Conservation (phyloP, 2,113 vertebrate species). For the Ceyx cyanopectus region DNA sequence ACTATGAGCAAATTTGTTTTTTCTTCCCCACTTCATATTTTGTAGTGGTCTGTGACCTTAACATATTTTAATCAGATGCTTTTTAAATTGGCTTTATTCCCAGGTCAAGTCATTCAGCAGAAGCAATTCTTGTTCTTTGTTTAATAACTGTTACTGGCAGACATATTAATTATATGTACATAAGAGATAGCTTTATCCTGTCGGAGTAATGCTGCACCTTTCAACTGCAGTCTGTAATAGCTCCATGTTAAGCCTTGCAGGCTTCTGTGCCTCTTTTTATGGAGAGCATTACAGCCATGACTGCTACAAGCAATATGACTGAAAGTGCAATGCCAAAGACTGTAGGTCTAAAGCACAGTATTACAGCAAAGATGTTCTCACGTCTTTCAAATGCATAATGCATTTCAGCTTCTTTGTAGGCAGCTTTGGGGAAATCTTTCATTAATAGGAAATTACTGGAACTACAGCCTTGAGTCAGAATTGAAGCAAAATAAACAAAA, state of each 20-base stretch:
- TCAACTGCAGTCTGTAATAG: neutral
- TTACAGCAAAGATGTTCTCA: neutral
- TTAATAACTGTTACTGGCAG: conserved; percentile 66
- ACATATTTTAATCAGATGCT: conserved; percentile 63
- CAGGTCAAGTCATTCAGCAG: conserved; percentile 61
- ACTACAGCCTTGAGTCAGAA: neutral
- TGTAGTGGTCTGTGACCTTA: conserved; percentile 66
- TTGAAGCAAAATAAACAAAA: neutral
- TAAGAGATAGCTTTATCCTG: conserved; percentile 45
- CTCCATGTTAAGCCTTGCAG: neutral
- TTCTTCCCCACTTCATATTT: conserved; percentile 69
- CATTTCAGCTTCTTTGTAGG: neutral
- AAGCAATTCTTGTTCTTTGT: conserved; percentile 63
- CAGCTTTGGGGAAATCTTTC: neutral
- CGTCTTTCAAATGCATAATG: neutral
- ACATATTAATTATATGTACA: conserved; percentile 72
- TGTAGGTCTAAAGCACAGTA: neutral
- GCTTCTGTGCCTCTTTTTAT: neutral
- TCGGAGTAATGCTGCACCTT: conserved; percentile 49
- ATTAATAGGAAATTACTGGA: neutral
- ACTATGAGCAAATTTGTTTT: conserved; percentile 14
- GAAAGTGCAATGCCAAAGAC: neutral
- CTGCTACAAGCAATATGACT: neutral
- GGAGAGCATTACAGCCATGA: neutral
- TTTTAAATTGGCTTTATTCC: conserved; percentile 68